Conservation (phyloP, 2,888 invertebrate genomes). For the Crematogaster levior region DNA sequence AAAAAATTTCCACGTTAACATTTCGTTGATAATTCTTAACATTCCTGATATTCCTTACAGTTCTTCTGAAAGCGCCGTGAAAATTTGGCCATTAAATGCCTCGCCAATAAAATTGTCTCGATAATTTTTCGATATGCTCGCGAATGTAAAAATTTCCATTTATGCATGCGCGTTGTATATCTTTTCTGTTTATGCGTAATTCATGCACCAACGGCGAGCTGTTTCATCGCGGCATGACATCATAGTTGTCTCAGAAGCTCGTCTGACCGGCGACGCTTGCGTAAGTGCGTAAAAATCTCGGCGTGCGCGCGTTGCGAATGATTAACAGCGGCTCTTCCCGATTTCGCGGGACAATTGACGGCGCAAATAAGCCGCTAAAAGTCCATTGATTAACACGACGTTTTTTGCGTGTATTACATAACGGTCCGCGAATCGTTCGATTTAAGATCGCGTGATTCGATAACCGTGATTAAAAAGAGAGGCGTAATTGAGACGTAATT, state of each 20-base stretch:
- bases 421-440: neutral
- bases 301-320: neutral
- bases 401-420: neutral
- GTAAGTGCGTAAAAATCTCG: constrained; percentile 70
- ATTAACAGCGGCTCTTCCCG: neutral
- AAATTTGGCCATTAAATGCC: neutral
- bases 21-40: neutral
- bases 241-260: constrained; percentile 68
- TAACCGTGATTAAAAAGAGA: neutral
- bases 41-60: neutral
- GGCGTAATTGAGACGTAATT: constrained; percentile 1
- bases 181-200: constrained; percentile 31
- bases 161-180: neutral
- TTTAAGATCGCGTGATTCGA: neutral
- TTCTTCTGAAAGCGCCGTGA: neutral
- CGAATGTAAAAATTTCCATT: neutral
- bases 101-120: neutral
- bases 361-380: neutral
- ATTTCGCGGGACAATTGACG: constrained; percentile 1
- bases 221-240: constrained; percentile 63
- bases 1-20: neutral
- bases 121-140: neutral
- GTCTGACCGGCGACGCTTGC: constrained; percentile 68
- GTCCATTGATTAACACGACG: neutral
- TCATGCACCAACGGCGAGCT: constrained; percentile 54